Percentiles rank a stretch among this genome's conserved stretches.
Conservation (phyloP, 2,888 invertebrate genomes). For the Vesta saturnalis region DNA sequence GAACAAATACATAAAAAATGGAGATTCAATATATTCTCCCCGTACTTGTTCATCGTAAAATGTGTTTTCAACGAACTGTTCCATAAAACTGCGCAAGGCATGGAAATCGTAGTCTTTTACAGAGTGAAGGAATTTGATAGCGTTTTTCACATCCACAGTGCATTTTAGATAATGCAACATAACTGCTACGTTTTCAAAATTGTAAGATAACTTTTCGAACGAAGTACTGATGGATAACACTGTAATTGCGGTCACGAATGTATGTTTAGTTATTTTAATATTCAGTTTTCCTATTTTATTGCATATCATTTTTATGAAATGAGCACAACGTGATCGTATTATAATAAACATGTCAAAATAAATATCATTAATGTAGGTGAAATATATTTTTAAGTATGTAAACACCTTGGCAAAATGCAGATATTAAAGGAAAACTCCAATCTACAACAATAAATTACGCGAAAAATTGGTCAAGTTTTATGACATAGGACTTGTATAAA, state of each 20-base stretch:
- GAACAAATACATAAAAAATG: constrained; percentile 11
- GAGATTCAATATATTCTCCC: not conserved
- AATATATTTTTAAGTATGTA: constrained; percentile 3
- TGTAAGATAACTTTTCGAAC: not conserved
- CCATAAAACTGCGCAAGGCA: not conserved
- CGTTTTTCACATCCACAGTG: not conserved
- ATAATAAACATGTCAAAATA: not conserved
- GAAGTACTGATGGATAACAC: not conserved
- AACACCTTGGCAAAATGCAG: no score
- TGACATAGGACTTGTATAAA: not conserved
- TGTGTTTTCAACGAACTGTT: not conserved
- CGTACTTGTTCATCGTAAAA: not conserved
- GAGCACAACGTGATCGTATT: not conserved
- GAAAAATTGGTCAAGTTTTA: no score
- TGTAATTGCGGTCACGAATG: not conserved
- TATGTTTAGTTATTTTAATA: not conserved
- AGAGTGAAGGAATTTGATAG: not conserved
- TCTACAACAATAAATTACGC: no score
- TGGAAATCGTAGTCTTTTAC: not conserved
- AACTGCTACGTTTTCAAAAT: not conserved
- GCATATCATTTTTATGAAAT: constrained; percentile 6
- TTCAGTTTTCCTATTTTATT: not conserved
- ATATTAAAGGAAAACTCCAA: no score
- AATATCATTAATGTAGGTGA: not conserved
- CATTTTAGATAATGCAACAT: not conserved